phyloP scores from a whole-genome alignment of 2,113 vertebrate genomes.

The Phalacrocorax aristotelis region DNA sequence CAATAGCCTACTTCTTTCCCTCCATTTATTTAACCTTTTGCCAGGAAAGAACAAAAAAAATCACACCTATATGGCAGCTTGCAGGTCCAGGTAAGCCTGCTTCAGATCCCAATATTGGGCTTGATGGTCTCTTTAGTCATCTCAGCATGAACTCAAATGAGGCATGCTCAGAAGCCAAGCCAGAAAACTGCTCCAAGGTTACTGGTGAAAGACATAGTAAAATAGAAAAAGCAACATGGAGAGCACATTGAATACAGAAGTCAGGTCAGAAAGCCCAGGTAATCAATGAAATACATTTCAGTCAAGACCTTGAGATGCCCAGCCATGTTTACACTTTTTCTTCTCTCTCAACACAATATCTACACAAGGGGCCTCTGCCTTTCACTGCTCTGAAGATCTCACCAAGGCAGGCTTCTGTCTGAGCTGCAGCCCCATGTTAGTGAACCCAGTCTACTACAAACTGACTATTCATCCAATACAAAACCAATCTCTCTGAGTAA shows the following conservation, averaged over 20 bases:
- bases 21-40: background rate
- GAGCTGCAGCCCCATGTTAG: background rate
- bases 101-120: background rate
- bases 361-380: background rate
- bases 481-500: background rate
- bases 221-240: background rate
- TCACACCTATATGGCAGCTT: background rate
- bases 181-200: background rate
- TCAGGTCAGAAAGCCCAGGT: background rate
- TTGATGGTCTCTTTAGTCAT: background rate
- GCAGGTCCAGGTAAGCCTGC: background rate
- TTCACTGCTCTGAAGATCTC: background rate
- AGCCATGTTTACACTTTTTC: background rate
- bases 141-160: background rate
- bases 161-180: background rate
- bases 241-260: background rate
- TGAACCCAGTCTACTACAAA: background rate
- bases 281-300: background rate
- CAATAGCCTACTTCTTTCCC: background rate
- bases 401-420: background rate
- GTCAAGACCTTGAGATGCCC: fast-evolving
- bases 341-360: background rate
- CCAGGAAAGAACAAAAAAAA: fast-evolving
- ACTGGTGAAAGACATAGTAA: background rate
- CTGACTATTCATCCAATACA: background rate